Base-by-base conservation (phyloP, 2,888 invertebrate genomes). In the Limnephilus auricula region DNA sequence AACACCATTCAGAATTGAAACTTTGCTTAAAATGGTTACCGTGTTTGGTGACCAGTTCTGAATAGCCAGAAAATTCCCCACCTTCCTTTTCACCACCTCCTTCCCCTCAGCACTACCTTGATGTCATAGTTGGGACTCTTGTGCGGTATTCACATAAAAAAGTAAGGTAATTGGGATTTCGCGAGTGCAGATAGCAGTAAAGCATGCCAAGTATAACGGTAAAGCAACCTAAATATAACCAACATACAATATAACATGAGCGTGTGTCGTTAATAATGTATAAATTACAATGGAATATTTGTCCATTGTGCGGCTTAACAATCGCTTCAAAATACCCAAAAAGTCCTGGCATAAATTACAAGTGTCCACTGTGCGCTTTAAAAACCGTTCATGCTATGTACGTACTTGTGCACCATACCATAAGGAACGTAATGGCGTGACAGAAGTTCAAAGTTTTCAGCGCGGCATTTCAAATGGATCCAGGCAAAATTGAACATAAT, bases 271-370 rank as follows among this genome's bases (percentile, higher is more conserved):
- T n/a, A 82, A 82, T 65, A 65, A 65, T 65, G 25, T 65, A 25
- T 65, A 65, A 65, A 65, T 65, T 65, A 65, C 82, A 82, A 82
- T 82, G 37, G 82, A 32, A 82, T 9, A 82, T 32, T 34, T 34
- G 82, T 18, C 82, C 82, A 82, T 82, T 82, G 82, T 82, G 82
- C 25, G 82, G 25, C 37, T 34, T 82, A 82, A 82, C 82, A 82
- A 82, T 82, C 82, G 82, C 18, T 32, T 82, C 31, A 82, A 82
- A 82, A 82, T 50, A 50, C 50, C 18, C 50, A 50, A 50, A 50
- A 50, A 18, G 50, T 50, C 5, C 50, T 18, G 18, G 50, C 50
- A 50, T 50, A 50, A 50, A 50, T 50, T 50, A 50, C 6, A 50
- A 50, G 50, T 50, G 50, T 50, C 50, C 50, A 50, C 50, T 18